phyloP scores from a whole-genome alignment of 2,113 vertebrate genomes.

The Grus americana region DNA sequence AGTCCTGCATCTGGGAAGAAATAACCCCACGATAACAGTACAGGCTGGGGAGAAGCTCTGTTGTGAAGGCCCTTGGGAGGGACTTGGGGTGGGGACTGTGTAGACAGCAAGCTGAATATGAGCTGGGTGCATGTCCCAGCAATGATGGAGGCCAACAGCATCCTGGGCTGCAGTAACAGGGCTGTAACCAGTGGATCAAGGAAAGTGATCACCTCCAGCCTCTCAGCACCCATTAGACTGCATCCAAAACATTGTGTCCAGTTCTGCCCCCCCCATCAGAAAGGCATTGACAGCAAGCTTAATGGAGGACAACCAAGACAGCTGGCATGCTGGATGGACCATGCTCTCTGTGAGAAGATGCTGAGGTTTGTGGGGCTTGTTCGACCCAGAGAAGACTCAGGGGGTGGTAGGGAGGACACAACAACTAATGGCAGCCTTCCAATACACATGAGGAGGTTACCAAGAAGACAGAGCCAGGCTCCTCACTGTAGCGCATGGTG shows the following conservation, averaged over 20 bases:
- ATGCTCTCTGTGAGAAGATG: neutral
- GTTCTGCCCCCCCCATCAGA: neutral
- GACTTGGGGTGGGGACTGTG: too few relatives aligned
- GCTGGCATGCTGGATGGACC: neutral
- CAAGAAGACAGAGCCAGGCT: neutral
- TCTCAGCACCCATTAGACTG: neutral
- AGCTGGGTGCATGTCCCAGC: neutral
- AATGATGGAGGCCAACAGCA: neutral
- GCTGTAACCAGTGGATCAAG: neutral
- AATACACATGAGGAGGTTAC: neutral
- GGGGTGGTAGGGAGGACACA: too few relatives aligned
- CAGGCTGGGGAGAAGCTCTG: neutral
- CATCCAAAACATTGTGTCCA: neutral
- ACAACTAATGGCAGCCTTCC: neutral
- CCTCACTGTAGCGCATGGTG: rapidly evolving
- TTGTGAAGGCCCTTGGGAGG: neutral
- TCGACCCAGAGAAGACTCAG: neutral
- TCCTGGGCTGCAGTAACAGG: neutral
- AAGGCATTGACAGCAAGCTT: neutral
- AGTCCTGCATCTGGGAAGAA: neutral
- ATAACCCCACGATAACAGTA: neutral
- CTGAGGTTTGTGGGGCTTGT: neutral
- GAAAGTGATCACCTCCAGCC: neutral
- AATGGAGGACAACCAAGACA: neutral
- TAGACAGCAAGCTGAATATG: neutral